Conservation (phyloP, 2,888 invertebrate genomes). For the Acrocera orbiculus region DNA sequence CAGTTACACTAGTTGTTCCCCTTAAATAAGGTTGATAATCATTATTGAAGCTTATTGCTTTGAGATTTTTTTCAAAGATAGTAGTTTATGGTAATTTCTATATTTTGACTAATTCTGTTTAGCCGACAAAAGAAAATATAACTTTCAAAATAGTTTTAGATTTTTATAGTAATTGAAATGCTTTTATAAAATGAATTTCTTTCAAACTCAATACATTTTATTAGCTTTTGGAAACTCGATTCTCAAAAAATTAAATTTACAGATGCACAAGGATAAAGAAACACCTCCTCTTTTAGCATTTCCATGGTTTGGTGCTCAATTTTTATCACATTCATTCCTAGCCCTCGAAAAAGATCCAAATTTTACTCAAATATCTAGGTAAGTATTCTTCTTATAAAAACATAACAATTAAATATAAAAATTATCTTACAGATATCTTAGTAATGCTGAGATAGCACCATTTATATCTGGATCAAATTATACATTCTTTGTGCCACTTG, state of each 20-base stretch:
- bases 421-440: conserved; percentile 33
- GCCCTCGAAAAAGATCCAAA: conserved; percentile 39
- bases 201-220: too few relatives aligned
- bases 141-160: too few relatives aligned
- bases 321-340: conserved; percentile 42
- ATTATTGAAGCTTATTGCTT: too few relatives aligned
- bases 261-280: conserved; percentile 43
- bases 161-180: too few relatives aligned
- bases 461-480: conserved; percentile 45
- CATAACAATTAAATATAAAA: not conserved
- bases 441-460: conserved; percentile 42
- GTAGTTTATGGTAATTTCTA: too few relatives aligned
- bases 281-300: conserved; percentile 45
- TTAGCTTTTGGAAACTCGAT: too few relatives aligned
- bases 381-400: conserved; percentile 1
- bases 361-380: conserved; percentile 38
- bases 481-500: conserved; percentile 52
- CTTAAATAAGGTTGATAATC: too few relatives aligned
- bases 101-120: too few relatives aligned
- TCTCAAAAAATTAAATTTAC: conserved; percentile 5
- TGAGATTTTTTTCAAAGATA: too few relatives aligned
- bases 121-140: too few relatives aligned
- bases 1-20: too few relatives aligned
- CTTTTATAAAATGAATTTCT: too few relatives aligned
- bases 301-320: conserved; percentile 47